Percentiles rank a stretch among this genome's conserved stretches.
These are phyloP conservation scores for Nineta flava DNA, from an alignment of 2,888 invertebrate species.

Conservation along the genomic window DNA sequence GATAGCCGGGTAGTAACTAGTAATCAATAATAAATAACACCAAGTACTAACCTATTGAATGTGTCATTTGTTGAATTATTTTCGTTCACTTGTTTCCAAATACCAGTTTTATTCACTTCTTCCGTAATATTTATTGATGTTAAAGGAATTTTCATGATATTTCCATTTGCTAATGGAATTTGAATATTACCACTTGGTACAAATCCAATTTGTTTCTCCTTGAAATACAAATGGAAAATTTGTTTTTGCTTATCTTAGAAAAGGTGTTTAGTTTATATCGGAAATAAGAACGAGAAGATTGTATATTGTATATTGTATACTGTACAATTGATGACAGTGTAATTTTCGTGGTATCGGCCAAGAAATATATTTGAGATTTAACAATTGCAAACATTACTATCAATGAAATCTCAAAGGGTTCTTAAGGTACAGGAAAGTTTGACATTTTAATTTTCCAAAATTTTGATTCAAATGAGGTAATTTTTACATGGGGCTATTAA, in stretches of 20 bases:
- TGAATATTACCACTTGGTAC: conserved; percentile 34
- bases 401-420: too few species aligned
- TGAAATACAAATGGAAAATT: neutral
- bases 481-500: too few species aligned
- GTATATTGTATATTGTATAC: too few species aligned
- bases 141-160: conserved; percentile 76
- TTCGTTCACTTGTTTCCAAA: conserved; percentile 85
- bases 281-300: neutral
- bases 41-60: conserved; percentile 9
- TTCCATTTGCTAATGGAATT: conserved; percentile 75
- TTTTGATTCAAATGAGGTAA: too few species aligned
- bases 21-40: too few species aligned
- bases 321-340: neutral
- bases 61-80: conserved; percentile 33
- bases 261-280: neutral
- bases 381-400: too few species aligned
- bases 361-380: too few species aligned
- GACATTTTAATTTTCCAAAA: too few species aligned
- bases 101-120: conserved; percentile 82
- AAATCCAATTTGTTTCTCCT: neutral
- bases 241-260: neutral
- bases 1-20: too few species aligned
- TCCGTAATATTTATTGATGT: conserved; percentile 81
- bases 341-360: too few species aligned
- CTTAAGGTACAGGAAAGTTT: too few species aligned